Evolutionary conservation across 1,140 invertebrate species (phyloP).

Genomic region (Paramacrobiotus metropolitanus): DNA sequence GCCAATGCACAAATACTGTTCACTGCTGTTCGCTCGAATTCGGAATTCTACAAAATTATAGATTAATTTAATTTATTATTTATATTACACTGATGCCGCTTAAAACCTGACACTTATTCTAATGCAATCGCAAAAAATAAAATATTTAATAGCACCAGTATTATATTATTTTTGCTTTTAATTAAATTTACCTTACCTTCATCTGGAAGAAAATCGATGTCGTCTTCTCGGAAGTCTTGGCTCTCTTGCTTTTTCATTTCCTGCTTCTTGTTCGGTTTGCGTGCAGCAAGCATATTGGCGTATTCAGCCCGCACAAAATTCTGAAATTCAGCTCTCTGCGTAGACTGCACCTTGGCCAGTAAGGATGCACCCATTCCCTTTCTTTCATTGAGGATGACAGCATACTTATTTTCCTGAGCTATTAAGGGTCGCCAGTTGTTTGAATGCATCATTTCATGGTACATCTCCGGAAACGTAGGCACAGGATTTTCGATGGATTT

Average conservation of each 20-base stretch:
- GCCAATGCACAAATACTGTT: too few relatives aligned
- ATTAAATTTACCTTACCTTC: too few relatives aligned
- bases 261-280: background rate
- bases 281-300: background rate
- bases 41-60: too few relatives aligned
- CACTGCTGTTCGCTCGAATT: too few relatives aligned
- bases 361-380: background rate
- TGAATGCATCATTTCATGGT: background rate
- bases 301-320: background rate
- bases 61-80: too few relatives aligned
- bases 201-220: background rate
- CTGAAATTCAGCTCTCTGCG: background rate
- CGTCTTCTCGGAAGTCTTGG: background rate
- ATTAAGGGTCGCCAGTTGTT: background rate
- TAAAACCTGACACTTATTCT: too few relatives aligned
- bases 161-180: too few relatives aligned
- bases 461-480: background rate
- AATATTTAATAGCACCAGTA: too few relatives aligned
- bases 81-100: too few relatives aligned
- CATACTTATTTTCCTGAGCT: background rate
- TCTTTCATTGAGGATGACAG: background rate
- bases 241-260: background rate
- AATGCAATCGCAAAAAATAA: too few relatives aligned
- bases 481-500: too few relatives aligned
- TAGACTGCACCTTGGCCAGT: background rate